Percentiles rank a stretch among this genome's conserved stretches.
phyloP scores from a whole-genome alignment of 1,140 invertebrate genomes.

The Homalodisca vitripennis region DNA sequence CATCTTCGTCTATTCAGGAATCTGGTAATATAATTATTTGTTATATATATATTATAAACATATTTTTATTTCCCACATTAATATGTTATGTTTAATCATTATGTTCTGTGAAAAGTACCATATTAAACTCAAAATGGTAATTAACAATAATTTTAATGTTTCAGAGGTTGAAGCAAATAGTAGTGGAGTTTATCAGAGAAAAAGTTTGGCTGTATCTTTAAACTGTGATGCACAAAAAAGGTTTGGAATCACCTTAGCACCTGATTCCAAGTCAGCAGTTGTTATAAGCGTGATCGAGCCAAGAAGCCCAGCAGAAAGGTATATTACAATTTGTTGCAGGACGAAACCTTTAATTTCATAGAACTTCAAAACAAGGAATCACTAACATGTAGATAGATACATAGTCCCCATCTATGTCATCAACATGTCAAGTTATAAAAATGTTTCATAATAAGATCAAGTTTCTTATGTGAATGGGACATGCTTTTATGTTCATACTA shows the following conservation, averaged over 20 bases:
- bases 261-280: neutral
- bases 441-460: too few species aligned
- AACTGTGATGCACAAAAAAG: constrained; percentile 21
- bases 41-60: neutral
- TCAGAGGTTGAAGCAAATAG: constrained; percentile 18
- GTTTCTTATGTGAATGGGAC: too few species aligned
- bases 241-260: constrained; percentile 19
- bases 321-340: too few species aligned
- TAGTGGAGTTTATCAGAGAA: constrained; percentile 13
- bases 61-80: neutral
- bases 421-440: too few species aligned
- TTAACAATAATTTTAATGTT: too few species aligned
- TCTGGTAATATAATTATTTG: neutral
- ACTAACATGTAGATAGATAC: too few species aligned
- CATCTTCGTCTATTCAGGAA: neutral
- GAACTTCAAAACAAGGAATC: too few species aligned
- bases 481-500: too few species aligned
- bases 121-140: too few species aligned
- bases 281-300: constrained; percentile 63
- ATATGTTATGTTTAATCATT: neutral
- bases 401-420: too few species aligned
- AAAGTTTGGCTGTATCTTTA: constrained; percentile 13
- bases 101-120: too few species aligned
- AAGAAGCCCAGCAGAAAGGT: constrained; percentile 74
- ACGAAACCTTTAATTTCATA: too few species aligned